Percentiles rank a stretch among this genome's conserved stretches.
Conservation (phyloP, 2,113 vertebrate species). For the Aplodontia rufa region DNA sequence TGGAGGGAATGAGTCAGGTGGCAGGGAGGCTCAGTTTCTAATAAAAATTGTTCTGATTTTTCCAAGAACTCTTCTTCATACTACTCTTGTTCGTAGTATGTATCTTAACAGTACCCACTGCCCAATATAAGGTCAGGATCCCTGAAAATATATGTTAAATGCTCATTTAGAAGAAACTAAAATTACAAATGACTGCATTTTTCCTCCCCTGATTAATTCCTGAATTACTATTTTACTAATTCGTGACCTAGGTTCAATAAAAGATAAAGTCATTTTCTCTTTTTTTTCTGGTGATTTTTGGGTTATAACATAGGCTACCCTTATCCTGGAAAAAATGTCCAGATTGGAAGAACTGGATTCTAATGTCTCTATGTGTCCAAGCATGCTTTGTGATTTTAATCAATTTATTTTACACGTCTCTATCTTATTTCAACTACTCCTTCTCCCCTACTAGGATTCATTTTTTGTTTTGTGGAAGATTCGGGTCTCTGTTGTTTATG, state of each 20-base stretch:
- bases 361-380: not conserved
- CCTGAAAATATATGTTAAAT: not conserved
- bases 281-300: not conserved
- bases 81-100: not conserved
- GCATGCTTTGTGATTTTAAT: not conserved
- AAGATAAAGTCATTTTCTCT: not conserved
- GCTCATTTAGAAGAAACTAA: not conserved
- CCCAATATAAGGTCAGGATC: not conserved
- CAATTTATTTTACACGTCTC: not conserved
- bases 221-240: not conserved
- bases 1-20: not conserved
- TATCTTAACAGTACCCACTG: not conserved
- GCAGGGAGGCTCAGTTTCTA: not conserved
- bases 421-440: not conserved
- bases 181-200: not conserved
- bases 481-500: not conserved
- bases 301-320: not conserved
- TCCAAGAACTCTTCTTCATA: not conserved
- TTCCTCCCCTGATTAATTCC: not conserved
- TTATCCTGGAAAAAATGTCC: not conserved
- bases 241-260: not conserved
- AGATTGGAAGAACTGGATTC: not conserved
- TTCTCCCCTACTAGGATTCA: not conserved
- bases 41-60: conserved; percentile 15
- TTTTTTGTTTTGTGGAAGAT: not conserved